Conservation (phyloP, 2,113 vertebrate species). For the Accipiter cooperii region DNA sequence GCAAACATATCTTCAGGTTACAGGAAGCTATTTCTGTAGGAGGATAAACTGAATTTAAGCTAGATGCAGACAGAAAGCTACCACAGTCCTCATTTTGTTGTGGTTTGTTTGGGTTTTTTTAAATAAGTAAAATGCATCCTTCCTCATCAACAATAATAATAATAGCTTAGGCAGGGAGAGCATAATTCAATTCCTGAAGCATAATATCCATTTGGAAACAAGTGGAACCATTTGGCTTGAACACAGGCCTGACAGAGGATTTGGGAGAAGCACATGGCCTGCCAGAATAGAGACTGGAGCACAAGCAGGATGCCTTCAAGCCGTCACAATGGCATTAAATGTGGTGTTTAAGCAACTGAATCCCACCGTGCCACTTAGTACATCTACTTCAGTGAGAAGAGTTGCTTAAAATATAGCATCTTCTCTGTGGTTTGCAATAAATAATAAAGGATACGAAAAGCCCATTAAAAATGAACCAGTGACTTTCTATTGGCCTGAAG, state of each 20-base stretch:
- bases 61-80: not conserved
- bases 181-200: not conserved
- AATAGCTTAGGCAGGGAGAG: not conserved
- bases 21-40: not conserved
- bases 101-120: not conserved
- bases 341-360: not conserved
- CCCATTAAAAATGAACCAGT: not conserved
- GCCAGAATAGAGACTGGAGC: not conserved
- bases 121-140: not conserved
- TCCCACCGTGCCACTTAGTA: not conserved
- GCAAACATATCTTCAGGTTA: not conserved
- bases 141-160: not conserved
- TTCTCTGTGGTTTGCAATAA: not conserved
- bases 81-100: not conserved
- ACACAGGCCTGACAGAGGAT: not conserved
- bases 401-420: not conserved
- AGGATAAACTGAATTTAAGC: not conserved
- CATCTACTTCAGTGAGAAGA: not conserved
- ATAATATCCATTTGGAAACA: not conserved
- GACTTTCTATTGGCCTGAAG: not conserved
- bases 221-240: not conserved
- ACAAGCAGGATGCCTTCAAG: not conserved
- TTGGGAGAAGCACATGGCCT: not conserved
- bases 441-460: not conserved
- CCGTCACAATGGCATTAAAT: not conserved